phyloP scores from a whole-genome alignment of 2,888 invertebrate species.

The Macrosiphum euphorbiae region DNA sequence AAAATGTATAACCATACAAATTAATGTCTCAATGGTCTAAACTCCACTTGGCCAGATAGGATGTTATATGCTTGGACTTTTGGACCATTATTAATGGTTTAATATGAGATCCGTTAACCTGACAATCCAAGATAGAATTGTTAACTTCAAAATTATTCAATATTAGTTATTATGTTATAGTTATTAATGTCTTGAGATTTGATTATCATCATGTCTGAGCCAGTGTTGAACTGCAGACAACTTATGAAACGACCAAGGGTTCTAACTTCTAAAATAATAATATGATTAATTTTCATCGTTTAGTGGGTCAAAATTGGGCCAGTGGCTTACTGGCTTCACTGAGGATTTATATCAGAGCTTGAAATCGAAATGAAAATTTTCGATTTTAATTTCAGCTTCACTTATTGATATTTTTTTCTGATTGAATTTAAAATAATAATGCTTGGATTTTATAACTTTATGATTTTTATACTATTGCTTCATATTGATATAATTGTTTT shows the following conservation, averaged over 20 bases:
- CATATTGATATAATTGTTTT: too few relatives aligned
- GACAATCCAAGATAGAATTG: neutral
- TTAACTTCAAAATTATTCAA: neutral
- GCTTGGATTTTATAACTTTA: too few relatives aligned
- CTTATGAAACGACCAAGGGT: neutral
- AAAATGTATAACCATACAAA: neutral
- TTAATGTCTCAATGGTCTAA: neutral
- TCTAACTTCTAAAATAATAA: too few relatives aligned
- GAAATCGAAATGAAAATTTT: neutral
- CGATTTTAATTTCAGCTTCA: too few relatives aligned
- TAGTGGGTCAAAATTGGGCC: neutral
- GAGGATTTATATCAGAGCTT: neutral
- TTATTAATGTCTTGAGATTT: neutral
- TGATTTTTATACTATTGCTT: too few relatives aligned
- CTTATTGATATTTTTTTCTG: too few relatives aligned
- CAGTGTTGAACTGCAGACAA: neutral
- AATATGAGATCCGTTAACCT: neutral
- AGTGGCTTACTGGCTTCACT: neutral
- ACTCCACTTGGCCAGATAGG: neutral
- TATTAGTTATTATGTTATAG: neutral
- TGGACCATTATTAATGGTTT: neutral
- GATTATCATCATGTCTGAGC: neutral
- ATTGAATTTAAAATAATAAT: too few relatives aligned
- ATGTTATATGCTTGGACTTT: neutral
- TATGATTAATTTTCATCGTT: neutral